These are phyloP conservation scores for Pseudorectes ferrugineus DNA, from an alignment of 2,113 vertebrate genomes.

Conservation along the genomic window DNA sequence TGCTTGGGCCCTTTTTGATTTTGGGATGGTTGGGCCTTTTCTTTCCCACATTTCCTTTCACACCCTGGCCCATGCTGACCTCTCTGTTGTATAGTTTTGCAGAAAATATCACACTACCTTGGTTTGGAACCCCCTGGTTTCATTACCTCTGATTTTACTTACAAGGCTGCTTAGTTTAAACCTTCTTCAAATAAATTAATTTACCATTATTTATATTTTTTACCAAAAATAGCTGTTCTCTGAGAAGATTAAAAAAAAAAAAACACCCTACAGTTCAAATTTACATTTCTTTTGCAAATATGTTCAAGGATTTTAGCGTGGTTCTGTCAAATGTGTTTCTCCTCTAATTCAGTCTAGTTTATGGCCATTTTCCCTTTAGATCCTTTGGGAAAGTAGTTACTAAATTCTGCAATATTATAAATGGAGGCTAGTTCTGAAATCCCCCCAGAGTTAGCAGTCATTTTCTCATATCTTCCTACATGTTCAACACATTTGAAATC, in stretches of 20 bases:
- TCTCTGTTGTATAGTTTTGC: neutral
- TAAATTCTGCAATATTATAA: constrained; percentile 56
- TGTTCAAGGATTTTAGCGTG: neutral
- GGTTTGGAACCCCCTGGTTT: neutral
- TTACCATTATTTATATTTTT: neutral
- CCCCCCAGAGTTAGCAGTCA: constrained; percentile 48
- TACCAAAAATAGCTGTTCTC: neutral
- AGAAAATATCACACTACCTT: neutral
- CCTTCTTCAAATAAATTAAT: neutral
- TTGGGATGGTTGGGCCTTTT: neutral
- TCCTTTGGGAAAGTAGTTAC: constrained; percentile 54
- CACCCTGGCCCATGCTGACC: neutral
- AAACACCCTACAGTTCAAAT: neutral
- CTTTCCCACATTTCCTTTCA: neutral
- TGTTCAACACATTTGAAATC: constrained; percentile 62
- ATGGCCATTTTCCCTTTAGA: constrained; percentile 38
- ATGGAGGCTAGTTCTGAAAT: constrained; percentile 64
- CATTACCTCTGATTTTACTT: neutral
- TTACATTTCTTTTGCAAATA: constrained; percentile 24
- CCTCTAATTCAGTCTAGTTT: constrained; percentile 38
- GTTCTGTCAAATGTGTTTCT: constrained; percentile 27
- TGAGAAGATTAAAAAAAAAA: neutral
- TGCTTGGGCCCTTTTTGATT: neutral
- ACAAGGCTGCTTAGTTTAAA: neutral
- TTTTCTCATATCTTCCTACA: constrained; percentile 65